Evolutionary conservation across 1,140 invertebrate genomes (phyloP).

Genomic region (Chlorops oryzae): DNA sequence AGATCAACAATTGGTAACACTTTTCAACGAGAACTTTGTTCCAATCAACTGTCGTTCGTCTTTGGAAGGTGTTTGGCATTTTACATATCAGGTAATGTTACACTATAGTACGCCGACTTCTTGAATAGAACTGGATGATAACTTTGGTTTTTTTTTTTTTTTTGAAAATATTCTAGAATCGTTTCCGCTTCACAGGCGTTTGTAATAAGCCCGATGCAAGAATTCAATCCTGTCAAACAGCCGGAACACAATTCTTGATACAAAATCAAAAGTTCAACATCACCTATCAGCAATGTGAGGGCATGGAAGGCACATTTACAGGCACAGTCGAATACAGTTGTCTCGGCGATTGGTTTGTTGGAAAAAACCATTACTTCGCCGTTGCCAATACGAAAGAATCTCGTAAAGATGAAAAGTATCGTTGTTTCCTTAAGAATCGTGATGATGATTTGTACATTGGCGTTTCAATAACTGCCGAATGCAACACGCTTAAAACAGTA

Average conservation of each 20-base stretch:
- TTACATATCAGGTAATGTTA: constrained; percentile 72
- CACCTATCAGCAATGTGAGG: constrained; percentile 82
- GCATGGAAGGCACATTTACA: constrained; percentile 75
- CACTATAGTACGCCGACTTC: neutral
- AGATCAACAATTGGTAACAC: constrained; percentile 75
- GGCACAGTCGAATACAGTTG: constrained; percentile 90
- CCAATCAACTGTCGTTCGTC: constrained; percentile 89
- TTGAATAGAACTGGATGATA: neutral
- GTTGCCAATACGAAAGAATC: constrained; percentile 93
- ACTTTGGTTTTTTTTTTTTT: constrained; percentile 23
- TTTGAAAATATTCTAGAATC: too few species aligned
- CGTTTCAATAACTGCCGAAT: constrained; percentile 87
- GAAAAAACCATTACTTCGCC: constrained; percentile 91
- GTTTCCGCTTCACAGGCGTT: constrained; percentile 85
- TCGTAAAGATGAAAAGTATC: constrained; percentile 85
- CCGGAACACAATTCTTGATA: constrained; percentile 91
- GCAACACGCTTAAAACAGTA: constrained; percentile 84
- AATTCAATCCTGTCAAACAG: constrained; percentile 90
- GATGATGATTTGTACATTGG: constrained; percentile 87
- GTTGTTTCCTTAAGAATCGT: constrained; percentile 89
- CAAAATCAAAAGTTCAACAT: constrained; percentile 97
- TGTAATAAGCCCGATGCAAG: constrained; percentile 80
- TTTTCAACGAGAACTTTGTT: constrained; percentile 85
- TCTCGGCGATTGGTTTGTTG: constrained; percentile 90
- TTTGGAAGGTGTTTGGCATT: constrained; percentile 91